phyloP scores from a whole-genome alignment of 2,888 invertebrate species.

The Erannis defoliaria region DNA sequence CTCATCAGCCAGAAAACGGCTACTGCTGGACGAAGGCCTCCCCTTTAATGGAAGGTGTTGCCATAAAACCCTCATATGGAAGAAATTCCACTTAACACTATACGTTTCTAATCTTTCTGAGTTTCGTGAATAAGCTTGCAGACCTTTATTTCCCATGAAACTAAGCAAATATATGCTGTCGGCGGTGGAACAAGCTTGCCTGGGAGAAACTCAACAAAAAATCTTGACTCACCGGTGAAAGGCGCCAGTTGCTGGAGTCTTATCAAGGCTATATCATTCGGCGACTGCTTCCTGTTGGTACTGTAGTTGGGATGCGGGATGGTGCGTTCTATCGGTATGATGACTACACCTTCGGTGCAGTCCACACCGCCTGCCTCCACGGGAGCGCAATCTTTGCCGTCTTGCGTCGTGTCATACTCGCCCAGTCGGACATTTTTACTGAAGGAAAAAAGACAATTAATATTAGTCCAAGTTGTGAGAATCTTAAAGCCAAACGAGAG shows the following conservation, averaged over 20 bases:
- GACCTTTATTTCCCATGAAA: no score
- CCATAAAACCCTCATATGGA: no score
- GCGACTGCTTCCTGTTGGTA: constrained; percentile 45
- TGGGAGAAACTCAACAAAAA: no score
- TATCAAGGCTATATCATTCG: constrained; percentile 80
- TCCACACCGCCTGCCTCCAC: constrained; percentile 60
- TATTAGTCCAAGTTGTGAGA: neutral
- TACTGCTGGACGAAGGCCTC: no score
- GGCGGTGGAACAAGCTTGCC: no score
- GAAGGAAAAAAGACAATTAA: constrained; percentile 6
- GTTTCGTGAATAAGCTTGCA: no score
- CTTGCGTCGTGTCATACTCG: constrained; percentile 74
- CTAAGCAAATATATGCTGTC: no score
- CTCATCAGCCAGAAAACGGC: no score
- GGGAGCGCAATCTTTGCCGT: constrained; percentile 68
- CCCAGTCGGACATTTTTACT: constrained; percentile 70
- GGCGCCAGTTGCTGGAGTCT: constrained; percentile 67
- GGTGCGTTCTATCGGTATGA: constrained; percentile 66
- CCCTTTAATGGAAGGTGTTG: no score
- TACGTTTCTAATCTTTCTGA: no score
- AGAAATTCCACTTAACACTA: no score
- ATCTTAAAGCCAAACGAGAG: neutral
- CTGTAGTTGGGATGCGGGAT: constrained; percentile 75
- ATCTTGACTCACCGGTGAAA: constrained; percentile 75
- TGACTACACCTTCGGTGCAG: constrained; percentile 72